phyloP scores from a whole-genome alignment of 2,113 vertebrate species.

The Prionailurus viverrinus region DNA sequence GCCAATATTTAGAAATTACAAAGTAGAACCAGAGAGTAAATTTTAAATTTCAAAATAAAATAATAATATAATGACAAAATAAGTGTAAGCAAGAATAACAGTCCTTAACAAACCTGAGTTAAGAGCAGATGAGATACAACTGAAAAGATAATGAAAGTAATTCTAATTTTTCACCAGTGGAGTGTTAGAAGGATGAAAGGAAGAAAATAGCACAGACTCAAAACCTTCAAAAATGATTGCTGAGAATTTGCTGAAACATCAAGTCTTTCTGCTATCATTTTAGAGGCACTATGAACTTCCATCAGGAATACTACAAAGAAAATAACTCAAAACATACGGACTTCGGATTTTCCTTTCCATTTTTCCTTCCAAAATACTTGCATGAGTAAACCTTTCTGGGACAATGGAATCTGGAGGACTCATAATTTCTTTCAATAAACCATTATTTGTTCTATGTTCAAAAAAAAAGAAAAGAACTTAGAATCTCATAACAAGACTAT shows the following conservation, averaged over 20 bases:
- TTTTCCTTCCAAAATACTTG: slow-evolving; percentile 35
- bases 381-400: not conserved
- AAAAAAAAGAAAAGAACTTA: not conserved
- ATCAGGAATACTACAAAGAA: not conserved
- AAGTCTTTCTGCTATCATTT: not conserved
- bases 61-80: not conserved
- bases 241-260: not conserved
- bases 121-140: not conserved
- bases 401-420: not conserved
- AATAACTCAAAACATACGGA: slow-evolving; percentile 64
- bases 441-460: not conserved
- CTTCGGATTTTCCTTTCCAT: slow-evolving; percentile 63
- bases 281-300: not conserved
- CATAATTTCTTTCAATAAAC: not conserved
- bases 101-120: not conserved
- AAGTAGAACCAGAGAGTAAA: not conserved
- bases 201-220: not conserved
- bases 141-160: not conserved
- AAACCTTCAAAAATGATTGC: not conserved
- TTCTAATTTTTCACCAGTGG: not conserved
- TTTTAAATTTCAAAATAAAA: not conserved
- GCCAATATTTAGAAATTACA: not conserved
- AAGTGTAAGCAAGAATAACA: not conserved
- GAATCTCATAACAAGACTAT: not conserved
- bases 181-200: not conserved